phyloP scores from a whole-genome alignment of 2,888 invertebrate species.

The Cosmia trapezina region DNA sequence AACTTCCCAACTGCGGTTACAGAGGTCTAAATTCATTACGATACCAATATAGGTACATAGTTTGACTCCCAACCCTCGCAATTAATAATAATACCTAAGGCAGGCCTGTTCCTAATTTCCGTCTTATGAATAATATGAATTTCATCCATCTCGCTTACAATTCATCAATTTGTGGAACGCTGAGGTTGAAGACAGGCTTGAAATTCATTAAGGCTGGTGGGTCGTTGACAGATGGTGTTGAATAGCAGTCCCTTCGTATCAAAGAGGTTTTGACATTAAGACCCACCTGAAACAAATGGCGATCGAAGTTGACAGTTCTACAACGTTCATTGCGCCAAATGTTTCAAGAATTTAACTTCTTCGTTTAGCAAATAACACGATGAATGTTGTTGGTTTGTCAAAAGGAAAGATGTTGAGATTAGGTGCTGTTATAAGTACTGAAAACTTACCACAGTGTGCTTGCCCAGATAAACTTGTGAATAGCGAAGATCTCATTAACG shows the following conservation, averaged over 20 bases:
- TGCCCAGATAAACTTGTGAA: too few relatives aligned
- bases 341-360: not conserved
- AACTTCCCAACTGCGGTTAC: conserved; percentile 40
- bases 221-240: conserved; percentile 12
- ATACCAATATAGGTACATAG: conserved; percentile 74
- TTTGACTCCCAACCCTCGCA: conserved; percentile 62
- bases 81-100: conserved; percentile 56
- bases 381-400: not conserved
- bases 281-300: conserved; percentile 5
- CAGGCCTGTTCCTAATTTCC: conserved; percentile 46
- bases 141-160: conserved; percentile 36
- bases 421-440: too few relatives aligned
- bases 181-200: conserved; percentile 14
- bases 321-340: not conserved
- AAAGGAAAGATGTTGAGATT: not conserved
- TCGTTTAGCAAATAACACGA: not conserved
- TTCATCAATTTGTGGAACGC: conserved; percentile 50
- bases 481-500: too few relatives aligned
- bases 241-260: not conserved
- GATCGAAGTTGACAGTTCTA: not conserved
- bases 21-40: conserved; percentile 56
- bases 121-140: conserved; percentile 54
- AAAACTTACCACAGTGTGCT: too few relatives aligned
- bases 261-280: not conserved
- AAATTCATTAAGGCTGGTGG: conserved; percentile 17